Evolutionary conservation across 64 coral and sea anemone species (phyloP), one percentile per base, ranked within the genome.

Genomic region (Exaiptasia diaphana): DNA sequence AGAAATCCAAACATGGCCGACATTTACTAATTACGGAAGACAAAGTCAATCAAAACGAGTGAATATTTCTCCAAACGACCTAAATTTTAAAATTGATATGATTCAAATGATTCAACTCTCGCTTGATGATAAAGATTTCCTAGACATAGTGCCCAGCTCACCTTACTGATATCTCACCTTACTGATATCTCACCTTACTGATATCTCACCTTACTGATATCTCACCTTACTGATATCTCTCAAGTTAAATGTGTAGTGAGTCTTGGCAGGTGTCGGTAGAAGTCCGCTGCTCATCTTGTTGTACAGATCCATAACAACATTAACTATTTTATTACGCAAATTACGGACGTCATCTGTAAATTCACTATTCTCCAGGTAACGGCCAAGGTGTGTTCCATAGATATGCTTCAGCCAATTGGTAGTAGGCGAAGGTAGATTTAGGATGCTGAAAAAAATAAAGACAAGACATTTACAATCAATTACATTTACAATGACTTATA

Each of bases 181-280:
- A n/a, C n/a, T n/a, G n/a, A n/a, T n/a, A n/a, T n/a, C n/a, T n/a
- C n/a, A n/a, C n/a, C n/a, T n/a, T n/a, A n/a, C n/a, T n/a, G n/a
- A n/a, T n/a, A n/a, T n/a, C n/a, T n/a, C n/a, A n/a, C n/a, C n/a
- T n/a, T n/a, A n/a, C n/a, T n/a, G n/a, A n/a, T n/a, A 53, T 12
- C 50, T 36, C 89, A 99, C 95, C 75, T 92, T 99, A 39, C 75
- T 93, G 25, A 92, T 71, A 38, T 97, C 93, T 52, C 89, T 86
- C 12, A 97, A 64, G 65, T 97, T 97, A 64, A 97, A 97, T 14
- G 93, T 97, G 56, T 97, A 97, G 50, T 97, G 93, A 2, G 93
- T 78, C 46, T 97, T 97, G 6, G 83, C 88, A 1, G 93, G 93
- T 35, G 93, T 97, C 11, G 93, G 93, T 15, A 97, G 73, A 0